phyloP scores from a whole-genome alignment of 2,797 vertebrate genomes.

The Morelia viridis region DNA sequence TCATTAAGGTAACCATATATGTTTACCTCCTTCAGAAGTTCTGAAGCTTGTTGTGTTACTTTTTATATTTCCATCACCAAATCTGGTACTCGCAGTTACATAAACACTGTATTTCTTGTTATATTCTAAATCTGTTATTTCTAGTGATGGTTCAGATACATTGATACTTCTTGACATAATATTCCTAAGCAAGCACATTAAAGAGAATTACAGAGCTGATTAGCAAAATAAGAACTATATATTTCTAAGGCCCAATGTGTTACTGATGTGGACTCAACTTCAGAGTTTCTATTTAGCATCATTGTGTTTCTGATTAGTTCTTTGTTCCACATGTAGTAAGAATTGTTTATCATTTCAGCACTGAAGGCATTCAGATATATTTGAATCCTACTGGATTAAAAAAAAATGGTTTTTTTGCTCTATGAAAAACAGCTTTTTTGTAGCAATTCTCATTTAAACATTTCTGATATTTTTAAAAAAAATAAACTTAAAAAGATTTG shows the following conservation, averaged over 20 bases:
- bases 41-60: constrained; percentile 81
- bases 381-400: neutral
- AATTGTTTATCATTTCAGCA: neutral
- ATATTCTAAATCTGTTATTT: constrained; percentile 83
- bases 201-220: neutral
- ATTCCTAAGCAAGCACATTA: constrained; percentile 78
- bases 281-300: neutral
- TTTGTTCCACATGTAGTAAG: neutral
- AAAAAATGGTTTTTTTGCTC: neutral
- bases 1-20: neutral
- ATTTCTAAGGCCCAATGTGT: neutral
- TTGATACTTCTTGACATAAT: constrained; percentile 80
- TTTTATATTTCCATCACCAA: constrained; percentile 86
- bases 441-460: neutral
- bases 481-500: no score
- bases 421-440: neutral
- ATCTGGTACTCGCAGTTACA: constrained; percentile 87
- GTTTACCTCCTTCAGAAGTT: constrained; percentile 84
- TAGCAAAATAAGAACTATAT: neutral
- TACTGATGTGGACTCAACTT: neutral
- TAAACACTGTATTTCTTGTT: constrained; percentile 83
- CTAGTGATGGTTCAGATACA: constrained; percentile 80
- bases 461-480: no score
- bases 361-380: neutral
- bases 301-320: neutral